Conservation (phyloP, 2,113 vertebrate genomes). For the Siniperca knerii region DNA sequence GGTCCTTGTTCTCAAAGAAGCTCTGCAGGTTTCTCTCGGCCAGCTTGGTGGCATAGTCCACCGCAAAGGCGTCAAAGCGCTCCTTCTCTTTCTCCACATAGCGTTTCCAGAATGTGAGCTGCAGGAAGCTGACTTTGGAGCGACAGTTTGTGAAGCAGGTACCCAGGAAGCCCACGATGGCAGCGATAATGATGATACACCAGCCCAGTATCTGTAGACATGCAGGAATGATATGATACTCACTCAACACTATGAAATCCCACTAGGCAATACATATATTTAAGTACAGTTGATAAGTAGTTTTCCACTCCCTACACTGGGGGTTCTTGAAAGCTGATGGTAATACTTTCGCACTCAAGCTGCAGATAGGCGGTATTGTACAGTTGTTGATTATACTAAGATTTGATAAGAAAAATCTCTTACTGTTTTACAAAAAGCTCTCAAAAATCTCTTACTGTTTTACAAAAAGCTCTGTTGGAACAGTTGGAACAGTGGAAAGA, state of each 20-base stretch:
- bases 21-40: slow-evolving; percentile 84
- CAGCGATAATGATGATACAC: slow-evolving; percentile 76
- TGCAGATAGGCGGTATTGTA: neutral
- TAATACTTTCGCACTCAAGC: neutral
- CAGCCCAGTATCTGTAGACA: slow-evolving; percentile 83
- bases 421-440: too few species aligned
- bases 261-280: neutral
- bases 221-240: neutral
- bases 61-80: slow-evolving; percentile 74
- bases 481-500: too few species aligned
- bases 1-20: slow-evolving; percentile 83
- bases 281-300: neutral
- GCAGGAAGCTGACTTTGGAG: slow-evolving; percentile 86
- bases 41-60: slow-evolving; percentile 81
- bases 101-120: slow-evolving; percentile 84
- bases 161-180: slow-evolving; percentile 63
- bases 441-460: too few species aligned
- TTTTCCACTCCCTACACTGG: too few species aligned
- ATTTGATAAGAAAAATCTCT: neutral
- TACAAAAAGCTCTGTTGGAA: too few species aligned
- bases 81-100: slow-evolving; percentile 84
- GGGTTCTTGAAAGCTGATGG: neutral
- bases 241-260: neutral
- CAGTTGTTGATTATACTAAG: neutral
- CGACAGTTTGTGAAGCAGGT: slow-evolving; percentile 84